Conservation (phyloP, 2,888 invertebrate genomes). For the Drosophila imparisetae region DNA sequence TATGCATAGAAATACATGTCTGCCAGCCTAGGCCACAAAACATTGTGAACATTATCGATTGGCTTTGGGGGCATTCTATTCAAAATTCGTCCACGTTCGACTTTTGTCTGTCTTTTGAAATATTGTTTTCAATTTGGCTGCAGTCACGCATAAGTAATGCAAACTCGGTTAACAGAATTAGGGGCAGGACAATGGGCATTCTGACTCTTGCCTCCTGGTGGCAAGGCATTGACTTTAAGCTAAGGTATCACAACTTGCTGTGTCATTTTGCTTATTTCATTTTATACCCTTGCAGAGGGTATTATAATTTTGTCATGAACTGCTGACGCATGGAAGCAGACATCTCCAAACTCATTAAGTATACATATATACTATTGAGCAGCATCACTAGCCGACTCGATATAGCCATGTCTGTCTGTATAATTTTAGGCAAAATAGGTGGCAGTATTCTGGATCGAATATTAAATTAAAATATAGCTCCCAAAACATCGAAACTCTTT, state of each 20-base stretch:
- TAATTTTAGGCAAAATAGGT: no score
- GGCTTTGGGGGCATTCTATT: conserved; percentile 10
- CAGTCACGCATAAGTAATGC: conserved; percentile 71
- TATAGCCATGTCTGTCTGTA: no score
- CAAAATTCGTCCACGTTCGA: conserved; percentile 40
- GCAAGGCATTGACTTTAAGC: conserved; percentile 31
- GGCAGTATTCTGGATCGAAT: neutral
- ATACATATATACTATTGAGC: neutral
- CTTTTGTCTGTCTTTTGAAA: conserved; percentile 18
- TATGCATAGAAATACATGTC: conserved; percentile 8
- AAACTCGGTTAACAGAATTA: conserved; percentile 56
- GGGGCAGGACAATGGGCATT: conserved; percentile 14
- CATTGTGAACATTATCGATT: conserved; percentile 60
- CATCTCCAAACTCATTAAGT: neutral
- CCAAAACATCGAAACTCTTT: neutral
- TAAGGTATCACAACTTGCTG: neutral
- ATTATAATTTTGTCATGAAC: neutral
- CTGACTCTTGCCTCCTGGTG: conserved; percentile 41
- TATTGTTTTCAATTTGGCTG: conserved; percentile 41
- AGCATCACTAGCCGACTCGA: neutral
- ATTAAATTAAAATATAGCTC: neutral
- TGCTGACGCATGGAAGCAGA: neutral
- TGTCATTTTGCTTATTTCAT: neutral
- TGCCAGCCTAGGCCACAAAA: conserved; percentile 6
- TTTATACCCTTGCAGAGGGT: neutral